Conservation (phyloP, 2,113 vertebrate genomes). For the Cyprichromis sp. region DNA sequence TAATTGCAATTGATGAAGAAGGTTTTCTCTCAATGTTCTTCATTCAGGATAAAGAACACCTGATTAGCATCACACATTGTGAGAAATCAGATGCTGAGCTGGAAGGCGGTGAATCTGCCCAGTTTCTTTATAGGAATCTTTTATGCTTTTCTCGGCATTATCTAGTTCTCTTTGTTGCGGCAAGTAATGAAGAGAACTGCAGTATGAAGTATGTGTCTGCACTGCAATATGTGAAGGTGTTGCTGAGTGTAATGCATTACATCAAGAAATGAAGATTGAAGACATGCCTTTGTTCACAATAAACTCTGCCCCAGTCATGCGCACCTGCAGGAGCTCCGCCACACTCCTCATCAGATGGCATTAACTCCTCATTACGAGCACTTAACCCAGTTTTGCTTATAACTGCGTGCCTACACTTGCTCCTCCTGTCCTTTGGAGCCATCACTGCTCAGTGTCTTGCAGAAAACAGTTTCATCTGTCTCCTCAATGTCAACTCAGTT, state of each 20-base stretch:
- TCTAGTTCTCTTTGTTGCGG: neutral
- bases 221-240: neutral
- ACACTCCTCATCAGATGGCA: neutral
- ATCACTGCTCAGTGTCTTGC: neutral
- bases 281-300: neutral
- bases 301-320: neutral
- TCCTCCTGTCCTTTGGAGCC: neutral
- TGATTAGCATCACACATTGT: neutral
- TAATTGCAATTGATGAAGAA: neutral
- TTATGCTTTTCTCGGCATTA: neutral
- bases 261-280: neutral
- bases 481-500: slow-evolving; percentile 35
- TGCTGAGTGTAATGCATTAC: neutral
- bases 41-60: neutral
- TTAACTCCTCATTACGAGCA: neutral
- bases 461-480: neutral
- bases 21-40: neutral
- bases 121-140: neutral
- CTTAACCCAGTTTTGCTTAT: neutral
- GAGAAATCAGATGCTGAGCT: neutral
- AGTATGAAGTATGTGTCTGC: neutral
- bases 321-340: neutral
- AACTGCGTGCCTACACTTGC: neutral
- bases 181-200: neutral
- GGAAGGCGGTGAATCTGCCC: neutral